Evolutionary conservation across 1,140 invertebrate genomes (phyloP), one percentile per base, ranked within the genome.

Genomic region (Brachionus calyciflorus): DNA sequence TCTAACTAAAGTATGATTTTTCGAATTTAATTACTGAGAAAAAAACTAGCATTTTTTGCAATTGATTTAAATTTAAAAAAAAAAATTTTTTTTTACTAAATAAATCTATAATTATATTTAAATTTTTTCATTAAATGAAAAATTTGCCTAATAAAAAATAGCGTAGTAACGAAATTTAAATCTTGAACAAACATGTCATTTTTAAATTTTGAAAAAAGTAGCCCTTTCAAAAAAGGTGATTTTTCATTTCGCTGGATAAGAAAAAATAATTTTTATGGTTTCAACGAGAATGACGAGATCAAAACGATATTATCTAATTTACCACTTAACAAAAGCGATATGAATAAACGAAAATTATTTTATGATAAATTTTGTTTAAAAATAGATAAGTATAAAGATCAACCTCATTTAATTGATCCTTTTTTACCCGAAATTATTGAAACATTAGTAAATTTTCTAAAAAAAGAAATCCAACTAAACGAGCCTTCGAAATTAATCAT

Each of bases 401-500:
- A 98, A 82, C 94, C 93, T 7, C 93, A 96, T 83, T 86, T 98
- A 10, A 85, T 98, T 26, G 94, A 97, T 88, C 89, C 90, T 0
- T 90, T 93, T 83, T 86, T 97, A 28, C 48, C 9, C 10, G 57
- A 46, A 10, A 49, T 79, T 53, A n/a, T 65, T 69, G 46, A 78
- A 21, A 53, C 44, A 60, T 57, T 70, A 19, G 28, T 49, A 3
- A 55, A 48, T 37, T 17, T 14, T 21, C 28, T 55, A 30, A 41
- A 76, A 12, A 17, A 77, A 26, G 26, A 26, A 12, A 37, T 30
- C n/a, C 24, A 60, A 10, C 30, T 51, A 17, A 19, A 48, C 1
- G 21, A 37, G 9, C 19, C 24, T 7, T 24, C 9, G 6, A 49
- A 63, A 41, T 14, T 9, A 21, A 30, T 60, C 10, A 37, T 77